These are phyloP conservation scores for Mythimna ferrago DNA, from an alignment of 2,888 invertebrate species.

Conservation along the genomic window DNA sequence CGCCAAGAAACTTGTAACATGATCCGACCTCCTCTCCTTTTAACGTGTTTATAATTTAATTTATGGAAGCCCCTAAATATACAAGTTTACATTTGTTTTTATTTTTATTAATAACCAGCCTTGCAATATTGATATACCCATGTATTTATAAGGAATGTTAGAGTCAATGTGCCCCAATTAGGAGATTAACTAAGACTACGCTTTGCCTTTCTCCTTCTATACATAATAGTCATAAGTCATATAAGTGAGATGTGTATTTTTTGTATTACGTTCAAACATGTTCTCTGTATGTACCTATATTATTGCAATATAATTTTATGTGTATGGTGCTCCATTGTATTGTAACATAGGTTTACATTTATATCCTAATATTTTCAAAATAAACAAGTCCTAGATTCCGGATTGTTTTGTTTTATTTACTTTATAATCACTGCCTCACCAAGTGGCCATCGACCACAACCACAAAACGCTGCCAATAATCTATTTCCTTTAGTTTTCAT, in stretches of 20 bases:
- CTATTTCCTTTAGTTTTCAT: no score
- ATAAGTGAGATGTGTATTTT: slow-evolving; percentile 78
- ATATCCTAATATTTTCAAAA: slow-evolving; percentile 87
- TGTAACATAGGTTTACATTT: slow-evolving; percentile 86
- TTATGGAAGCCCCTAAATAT: background rate
- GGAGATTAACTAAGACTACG: slow-evolving; percentile 77
- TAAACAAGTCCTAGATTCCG: slow-evolving; percentile 84
- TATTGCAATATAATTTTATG: slow-evolving; percentile 83
- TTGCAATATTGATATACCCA: slow-evolving; percentile 43
- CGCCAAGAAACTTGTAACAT: no score
- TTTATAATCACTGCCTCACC: background rate
- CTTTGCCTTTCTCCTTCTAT: slow-evolving; percentile 83
- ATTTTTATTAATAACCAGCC: slow-evolving; percentile 26
- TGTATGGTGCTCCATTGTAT: slow-evolving; percentile 88
- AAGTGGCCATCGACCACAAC: no score
- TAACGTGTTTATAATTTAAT: background rate
- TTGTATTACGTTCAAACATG: slow-evolving; percentile 72
- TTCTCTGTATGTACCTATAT: slow-evolving; percentile 71
- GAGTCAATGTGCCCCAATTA: slow-evolving; percentile 73
- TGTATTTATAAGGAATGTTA: slow-evolving; percentile 53
- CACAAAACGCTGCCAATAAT: no score
- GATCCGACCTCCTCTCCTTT: no score
- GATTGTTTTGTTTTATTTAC: slow-evolving; percentile 53
- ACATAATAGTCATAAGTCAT: slow-evolving; percentile 75
- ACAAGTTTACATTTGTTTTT: slow-evolving; percentile 5